Evolutionary conservation across 2,888 invertebrate genomes (phyloP).

Genomic region (Chydorus sphaericus): DNA sequence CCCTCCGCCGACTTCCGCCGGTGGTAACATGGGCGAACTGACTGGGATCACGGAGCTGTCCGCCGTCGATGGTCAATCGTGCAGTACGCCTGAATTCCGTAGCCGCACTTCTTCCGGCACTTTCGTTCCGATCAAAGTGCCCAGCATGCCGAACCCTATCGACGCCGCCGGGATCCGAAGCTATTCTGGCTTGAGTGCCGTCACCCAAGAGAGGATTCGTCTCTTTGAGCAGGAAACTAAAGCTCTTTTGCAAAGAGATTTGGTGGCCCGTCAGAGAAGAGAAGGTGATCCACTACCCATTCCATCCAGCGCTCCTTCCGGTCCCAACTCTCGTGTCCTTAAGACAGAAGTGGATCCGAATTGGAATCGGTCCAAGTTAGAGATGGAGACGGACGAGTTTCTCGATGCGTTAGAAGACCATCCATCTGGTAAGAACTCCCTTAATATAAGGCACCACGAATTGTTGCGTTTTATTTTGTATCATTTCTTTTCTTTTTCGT

Average conservation of each 20-base stretch:
- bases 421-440: constrained; percentile 24
- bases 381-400: constrained; percentile 37
- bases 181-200: constrained; percentile 42
- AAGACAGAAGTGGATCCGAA: constrained; percentile 34
- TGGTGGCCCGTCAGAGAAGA: constrained; percentile 20
- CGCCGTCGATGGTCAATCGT: not conserved
- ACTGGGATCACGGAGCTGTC: constrained; percentile 1
- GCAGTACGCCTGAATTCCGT: not conserved
- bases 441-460: not conserved
- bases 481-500: not conserved
- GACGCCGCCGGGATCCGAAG: constrained; percentile 31
- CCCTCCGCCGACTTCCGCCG: not conserved
- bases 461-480: constrained; percentile 5
- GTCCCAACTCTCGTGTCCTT: constrained; percentile 26
- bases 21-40: constrained; percentile 14
- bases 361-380: constrained; percentile 36
- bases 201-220: constrained; percentile 47
- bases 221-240: constrained; percentile 61
- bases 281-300: constrained; percentile 22
- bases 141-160: constrained; percentile 31
- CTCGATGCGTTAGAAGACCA: constrained; percentile 35
- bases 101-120: constrained; percentile 7
- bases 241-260: constrained; percentile 43
- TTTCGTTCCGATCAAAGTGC: not conserved
- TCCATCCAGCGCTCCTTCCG: constrained; percentile 6